Conservation (phyloP, 35 echinoderm and acorn worm genomes). For the Patiria miniata region DNA sequence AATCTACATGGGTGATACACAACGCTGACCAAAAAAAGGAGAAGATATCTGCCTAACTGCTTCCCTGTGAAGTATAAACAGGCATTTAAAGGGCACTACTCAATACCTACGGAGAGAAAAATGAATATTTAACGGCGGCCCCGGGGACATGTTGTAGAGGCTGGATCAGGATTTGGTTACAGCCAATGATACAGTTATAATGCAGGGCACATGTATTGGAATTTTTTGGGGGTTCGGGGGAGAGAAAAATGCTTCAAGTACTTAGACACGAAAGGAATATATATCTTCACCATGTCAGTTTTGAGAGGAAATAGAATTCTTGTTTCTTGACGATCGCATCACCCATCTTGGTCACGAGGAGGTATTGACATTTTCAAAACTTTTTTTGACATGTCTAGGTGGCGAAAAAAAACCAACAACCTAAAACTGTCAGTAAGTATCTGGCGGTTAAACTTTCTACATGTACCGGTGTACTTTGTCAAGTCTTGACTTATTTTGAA, state of each 20-base stretch:
- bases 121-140: constrained; percentile 19
- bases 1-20: constrained; percentile 12
- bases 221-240: constrained; percentile 8
- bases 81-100: constrained; percentile 22
- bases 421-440: too few species aligned
- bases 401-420: too few species aligned
- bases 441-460: too few species aligned
- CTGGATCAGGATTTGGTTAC: constrained; percentile 4
- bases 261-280: constrained; percentile 20
- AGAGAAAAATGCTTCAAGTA: constrained; percentile 19
- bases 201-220: constrained; percentile 24
- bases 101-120: constrained; percentile 27
- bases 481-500: too few species aligned
- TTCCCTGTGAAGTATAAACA: constrained; percentile 11
- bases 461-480: too few species aligned
- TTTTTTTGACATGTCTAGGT: too few species aligned
- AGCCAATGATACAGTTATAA: constrained; percentile 29
- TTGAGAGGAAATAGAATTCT: constrained; percentile 11
- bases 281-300: constrained; percentile 13
- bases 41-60: background rate
- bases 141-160: constrained; percentile 26
- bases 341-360: too few species aligned
- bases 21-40: background rate
- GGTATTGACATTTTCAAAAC: too few species aligned
- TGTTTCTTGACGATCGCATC: background rate